Percentiles rank a stretch among this genome's conserved stretches.
phyloP scores from a whole-genome alignment of 2,888 invertebrate species.

The Pollenia angustigena region DNA sequence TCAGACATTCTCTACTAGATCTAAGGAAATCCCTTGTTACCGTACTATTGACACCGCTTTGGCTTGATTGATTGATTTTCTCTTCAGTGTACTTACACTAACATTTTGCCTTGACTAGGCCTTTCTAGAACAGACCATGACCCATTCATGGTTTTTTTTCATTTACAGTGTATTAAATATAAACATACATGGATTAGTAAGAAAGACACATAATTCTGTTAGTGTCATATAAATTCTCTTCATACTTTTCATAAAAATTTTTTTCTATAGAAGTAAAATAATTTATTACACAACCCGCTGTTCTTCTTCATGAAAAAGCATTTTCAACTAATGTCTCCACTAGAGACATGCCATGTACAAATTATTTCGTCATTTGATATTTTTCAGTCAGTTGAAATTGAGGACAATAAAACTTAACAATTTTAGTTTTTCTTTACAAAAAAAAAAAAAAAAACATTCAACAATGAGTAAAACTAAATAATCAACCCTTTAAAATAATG shows the following conservation, averaged over 20 bases:
- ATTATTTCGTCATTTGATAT: conserved; percentile 25
- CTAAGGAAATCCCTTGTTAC: too few species aligned
- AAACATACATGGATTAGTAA: too few species aligned
- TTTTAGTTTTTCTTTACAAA: not conserved
- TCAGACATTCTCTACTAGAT: too few species aligned
- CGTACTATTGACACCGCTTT: too few species aligned
- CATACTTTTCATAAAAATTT: not conserved
- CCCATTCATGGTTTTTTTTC: too few species aligned
- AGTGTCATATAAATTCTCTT: conserved; percentile 15
- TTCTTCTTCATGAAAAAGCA: conserved; percentile 25
- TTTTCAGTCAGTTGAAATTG: not conserved
- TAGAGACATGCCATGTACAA: conserved; percentile 34
- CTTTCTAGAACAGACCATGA: too few species aligned
- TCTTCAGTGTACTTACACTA: too few species aligned
- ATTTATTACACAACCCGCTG: conserved; percentile 33
- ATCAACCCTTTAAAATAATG: too few species aligned
- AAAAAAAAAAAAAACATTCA: not conserved
- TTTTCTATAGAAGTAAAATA: not conserved
- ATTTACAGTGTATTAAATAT: too few species aligned
- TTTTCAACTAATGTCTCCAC: conserved; percentile 27
- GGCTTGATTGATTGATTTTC: too few species aligned
- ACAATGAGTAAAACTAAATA: not conserved
- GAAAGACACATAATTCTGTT: not conserved
- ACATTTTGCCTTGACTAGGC: too few species aligned
- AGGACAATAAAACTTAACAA: conserved; percentile 39